A percentile compares a stretch with the other conserved stretches of the same genome.
Conservation (phyloP, 2,888 invertebrate genomes). For the Lasioglossum zephyrum region DNA sequence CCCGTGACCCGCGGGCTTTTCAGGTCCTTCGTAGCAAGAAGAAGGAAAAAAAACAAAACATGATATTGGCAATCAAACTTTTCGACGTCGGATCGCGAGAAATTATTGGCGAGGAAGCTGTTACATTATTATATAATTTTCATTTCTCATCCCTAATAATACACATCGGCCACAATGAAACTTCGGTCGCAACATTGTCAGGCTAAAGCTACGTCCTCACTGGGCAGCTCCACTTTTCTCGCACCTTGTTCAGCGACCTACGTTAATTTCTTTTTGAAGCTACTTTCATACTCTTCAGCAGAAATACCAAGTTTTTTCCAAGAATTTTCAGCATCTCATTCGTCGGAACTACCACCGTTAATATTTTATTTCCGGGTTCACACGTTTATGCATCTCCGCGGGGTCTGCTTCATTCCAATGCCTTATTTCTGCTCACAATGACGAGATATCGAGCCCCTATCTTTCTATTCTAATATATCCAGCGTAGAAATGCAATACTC, state of each 20-base stretch:
- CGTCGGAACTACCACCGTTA: constrained; percentile 48
- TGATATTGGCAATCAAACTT: constrained; percentile 37
- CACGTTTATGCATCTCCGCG: constrained; percentile 47
- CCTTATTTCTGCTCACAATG: constrained; percentile 62
- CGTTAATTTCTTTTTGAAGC: not conserved
- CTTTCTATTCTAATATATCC: constrained; percentile 68
- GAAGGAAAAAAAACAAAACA: constrained; percentile 4
- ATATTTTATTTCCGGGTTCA: constrained; percentile 43
- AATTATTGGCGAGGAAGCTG: constrained; percentile 39
- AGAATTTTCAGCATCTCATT: constrained; percentile 31
- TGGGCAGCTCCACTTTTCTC: not conserved
- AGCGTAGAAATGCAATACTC: constrained; percentile 55
- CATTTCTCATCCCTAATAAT: constrained; percentile 8
- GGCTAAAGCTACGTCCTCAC: not conserved
- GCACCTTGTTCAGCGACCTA: not conserved
- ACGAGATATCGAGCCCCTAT: constrained; percentile 63
- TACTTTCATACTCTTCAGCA: not conserved
- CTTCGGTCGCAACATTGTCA: not conserved
- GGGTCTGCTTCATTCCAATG: constrained; percentile 39
- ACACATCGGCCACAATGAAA: not conserved
- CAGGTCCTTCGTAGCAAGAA: constrained; percentile 38
- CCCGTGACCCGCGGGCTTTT: constrained; percentile 68
- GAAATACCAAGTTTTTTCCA: fast-evolving
- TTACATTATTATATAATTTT: constrained; percentile 26
- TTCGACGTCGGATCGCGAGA: constrained; percentile 44